These are phyloP conservation scores for Lordiphosa clarofinis DNA, from an alignment of 1,140 invertebrate species.

Conservation along the genomic window DNA sequence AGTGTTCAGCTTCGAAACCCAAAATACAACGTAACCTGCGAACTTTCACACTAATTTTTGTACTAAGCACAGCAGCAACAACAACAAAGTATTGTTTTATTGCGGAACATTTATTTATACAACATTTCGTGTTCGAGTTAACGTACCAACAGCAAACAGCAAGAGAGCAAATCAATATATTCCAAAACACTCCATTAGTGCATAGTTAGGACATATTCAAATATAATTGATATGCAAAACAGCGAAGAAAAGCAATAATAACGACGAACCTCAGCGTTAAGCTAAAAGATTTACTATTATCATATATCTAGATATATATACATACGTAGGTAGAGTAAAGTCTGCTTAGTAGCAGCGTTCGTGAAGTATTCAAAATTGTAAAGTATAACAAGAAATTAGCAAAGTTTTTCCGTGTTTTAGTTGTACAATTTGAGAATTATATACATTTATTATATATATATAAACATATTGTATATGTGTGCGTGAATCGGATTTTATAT, in stretches of 20 bases:
- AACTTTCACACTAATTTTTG: constrained; percentile 61
- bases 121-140: constrained; percentile 9
- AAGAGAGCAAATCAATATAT: constrained; percentile 49
- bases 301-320: constrained; percentile 44
- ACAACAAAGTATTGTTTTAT: constrained; percentile 33
- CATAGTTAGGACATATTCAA: constrained; percentile 71
- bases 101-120: constrained; percentile 27
- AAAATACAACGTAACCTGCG: constrained; percentile 34
- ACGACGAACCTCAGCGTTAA: constrained; percentile 72
- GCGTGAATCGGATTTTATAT: constrained; percentile 22
- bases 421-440: constrained; percentile 19
- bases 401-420: constrained; percentile 38
- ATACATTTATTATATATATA: constrained; percentile 24
- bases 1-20: constrained; percentile 63
- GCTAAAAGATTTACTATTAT: constrained; percentile 52
- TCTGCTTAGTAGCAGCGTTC: constrained; percentile 11
- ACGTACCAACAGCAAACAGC: constrained; percentile 27
- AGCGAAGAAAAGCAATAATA: constrained; percentile 65
- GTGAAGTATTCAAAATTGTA: constrained; percentile 52
- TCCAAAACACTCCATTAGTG: constrained; percentile 76
- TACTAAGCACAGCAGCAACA: constrained; percentile 35
- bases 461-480: constrained; percentile 39
- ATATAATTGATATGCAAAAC: constrained; percentile 32
- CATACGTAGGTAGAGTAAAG: constrained; percentile 29
- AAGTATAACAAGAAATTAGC: constrained; percentile 17